Base-by-base conservation (phyloP, 2,113 vertebrate genomes). In the Lepisosteus osseus region DNA sequence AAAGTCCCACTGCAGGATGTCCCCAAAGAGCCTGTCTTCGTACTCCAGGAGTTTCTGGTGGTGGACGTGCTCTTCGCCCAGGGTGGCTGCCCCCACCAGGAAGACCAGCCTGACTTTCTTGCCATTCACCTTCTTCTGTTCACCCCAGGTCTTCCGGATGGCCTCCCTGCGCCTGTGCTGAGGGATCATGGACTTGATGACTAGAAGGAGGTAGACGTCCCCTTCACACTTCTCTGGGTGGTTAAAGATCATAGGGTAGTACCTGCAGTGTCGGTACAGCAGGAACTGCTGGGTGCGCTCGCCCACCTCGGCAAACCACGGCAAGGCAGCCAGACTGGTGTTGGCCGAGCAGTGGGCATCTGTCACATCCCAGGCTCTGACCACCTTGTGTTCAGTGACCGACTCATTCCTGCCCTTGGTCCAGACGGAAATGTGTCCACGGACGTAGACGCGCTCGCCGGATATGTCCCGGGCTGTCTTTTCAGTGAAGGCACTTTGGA, bases 1-100 rank as follows among this genome's bases (percentile, higher is more conserved):
- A 72, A 99, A 99, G 86, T 96, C 93, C 97, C 97, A 99, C 79
- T 99, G 96, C 65, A 99, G 86, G 69, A 99, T 96, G 77, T 99
- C 97, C 0, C 90, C 72, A 0, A 95, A 98, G 72, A 99, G 95
- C 51, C 86, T 85, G 84, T 98, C 91, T 82, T 99, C 97, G 0
- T 94, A 98, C 84, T 96, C 93, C 78, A 99, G 87, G 3, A 99
- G 91, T 80, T 96, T 99, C 84, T 99, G 97, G 76, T 99, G 95
- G 85, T 99, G 97, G 2, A 77, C 82, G 59, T 82, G 82, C 76
- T 99, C 96, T 3, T 80, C 92, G 67, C 89, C 88, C 68, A 93
- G 95, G 75, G 95, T 90, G 0, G 97, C 84, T 0, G 83, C 91
- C 9, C 94, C 96, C 17, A 99, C 80, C 9, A 99, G 92, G 82